Evolutionary conservation across 2,113 vertebrate species (phyloP).

Genomic region (Alethe castanea): DNA sequence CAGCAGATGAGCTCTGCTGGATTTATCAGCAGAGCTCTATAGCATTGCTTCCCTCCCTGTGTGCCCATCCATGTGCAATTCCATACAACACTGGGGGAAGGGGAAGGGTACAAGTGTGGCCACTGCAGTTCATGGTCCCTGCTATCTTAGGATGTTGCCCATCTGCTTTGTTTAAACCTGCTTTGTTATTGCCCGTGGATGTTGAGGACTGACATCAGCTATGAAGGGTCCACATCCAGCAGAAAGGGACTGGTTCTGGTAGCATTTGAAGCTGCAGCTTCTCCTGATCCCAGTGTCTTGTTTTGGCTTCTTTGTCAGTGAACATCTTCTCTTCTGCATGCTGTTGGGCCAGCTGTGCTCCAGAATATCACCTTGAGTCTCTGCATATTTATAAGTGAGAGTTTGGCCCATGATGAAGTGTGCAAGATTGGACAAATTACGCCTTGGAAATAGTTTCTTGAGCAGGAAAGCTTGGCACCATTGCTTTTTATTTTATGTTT

Average conservation of each 20-base stretch:
- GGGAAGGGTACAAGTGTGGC: neutral
- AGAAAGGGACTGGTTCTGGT: neutral
- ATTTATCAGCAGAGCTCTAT: neutral
- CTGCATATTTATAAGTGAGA: neutral
- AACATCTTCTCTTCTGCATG: neutral
- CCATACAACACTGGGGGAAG: neutral
- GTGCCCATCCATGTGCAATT: neutral
- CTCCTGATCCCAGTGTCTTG: neutral
- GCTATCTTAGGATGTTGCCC: neutral
- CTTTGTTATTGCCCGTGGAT: neutral
- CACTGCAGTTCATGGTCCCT: fast-evolving
- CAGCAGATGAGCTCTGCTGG: constrained; percentile 28
- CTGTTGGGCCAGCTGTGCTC: neutral
- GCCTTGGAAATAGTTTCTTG: neutral
- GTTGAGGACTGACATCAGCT: neutral
- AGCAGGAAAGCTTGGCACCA: neutral
- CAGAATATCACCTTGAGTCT: neutral
- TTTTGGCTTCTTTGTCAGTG: neutral
- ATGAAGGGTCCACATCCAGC: neutral
- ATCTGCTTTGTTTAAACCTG: neutral
- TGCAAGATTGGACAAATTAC: neutral
- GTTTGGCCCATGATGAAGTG: neutral
- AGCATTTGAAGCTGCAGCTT: neutral
- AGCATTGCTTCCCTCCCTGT: neutral
- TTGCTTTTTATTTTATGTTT: neutral